Percentiles rank a stretch among this genome's conserved stretches.
Evolutionary conservation across 2,797 vertebrate species (phyloP).

Genomic region (Phataginus tricuspis): DNA sequence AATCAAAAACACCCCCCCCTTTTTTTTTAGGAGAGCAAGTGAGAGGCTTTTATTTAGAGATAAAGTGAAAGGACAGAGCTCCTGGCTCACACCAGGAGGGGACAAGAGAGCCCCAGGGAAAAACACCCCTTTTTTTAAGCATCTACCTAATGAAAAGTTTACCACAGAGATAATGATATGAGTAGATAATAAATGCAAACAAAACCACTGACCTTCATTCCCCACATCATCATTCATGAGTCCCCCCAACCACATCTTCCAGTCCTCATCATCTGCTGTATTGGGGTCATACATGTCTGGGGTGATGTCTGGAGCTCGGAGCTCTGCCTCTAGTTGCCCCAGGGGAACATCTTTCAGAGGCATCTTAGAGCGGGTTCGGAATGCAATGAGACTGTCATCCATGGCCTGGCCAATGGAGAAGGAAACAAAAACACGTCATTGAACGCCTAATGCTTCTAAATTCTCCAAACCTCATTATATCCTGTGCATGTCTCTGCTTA

Average conservation of each 20-base stretch:
- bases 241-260: conserved; percentile 94
- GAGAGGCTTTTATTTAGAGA: too few species aligned
- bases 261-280: conserved; percentile 92
- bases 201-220: conserved; percentile 88
- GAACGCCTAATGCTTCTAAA: neutral
- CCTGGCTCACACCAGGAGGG: too few species aligned
- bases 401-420: conserved; percentile 82
- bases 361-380: conserved; percentile 94
- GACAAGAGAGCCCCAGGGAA: too few species aligned
- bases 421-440: neutral
- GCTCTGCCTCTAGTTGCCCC: conserved; percentile 94
- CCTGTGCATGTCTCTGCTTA: neutral
- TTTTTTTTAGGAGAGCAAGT: neutral
- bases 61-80: too few species aligned
- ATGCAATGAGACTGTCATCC: conserved; percentile 92
- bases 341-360: conserved; percentile 92
- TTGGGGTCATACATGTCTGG: conserved; percentile 95
- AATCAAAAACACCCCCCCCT: neutral
- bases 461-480: neutral
- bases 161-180: neutral
- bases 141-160: neutral
- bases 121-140: neutral
- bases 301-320: conserved; percentile 94
- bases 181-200: neutral
- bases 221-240: conserved; percentile 92